These are phyloP conservation scores for Sebastes wilsoni DNA, from an alignment of 2,797 vertebrate species.

Conservation along the genomic window DNA sequence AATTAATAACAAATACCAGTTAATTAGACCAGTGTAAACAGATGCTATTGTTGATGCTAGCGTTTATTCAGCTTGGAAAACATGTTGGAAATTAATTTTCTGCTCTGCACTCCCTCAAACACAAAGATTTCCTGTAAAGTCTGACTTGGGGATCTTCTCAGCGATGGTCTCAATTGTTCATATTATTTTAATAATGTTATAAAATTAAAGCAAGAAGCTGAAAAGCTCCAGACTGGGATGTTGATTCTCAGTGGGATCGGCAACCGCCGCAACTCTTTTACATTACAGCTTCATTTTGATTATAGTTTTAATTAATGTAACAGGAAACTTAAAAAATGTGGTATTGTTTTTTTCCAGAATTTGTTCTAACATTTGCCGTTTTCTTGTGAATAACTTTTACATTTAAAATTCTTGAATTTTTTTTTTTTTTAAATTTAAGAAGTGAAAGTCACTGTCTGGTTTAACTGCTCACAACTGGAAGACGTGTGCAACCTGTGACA, in stretches of 20 bases:
- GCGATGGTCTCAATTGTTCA: background rate
- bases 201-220: background rate
- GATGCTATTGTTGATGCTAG: background rate
- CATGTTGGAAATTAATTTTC: background rate
- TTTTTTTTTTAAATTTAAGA: no score
- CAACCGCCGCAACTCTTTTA: no score
- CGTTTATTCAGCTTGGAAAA: background rate
- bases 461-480: background rate
- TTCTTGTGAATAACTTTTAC: background rate
- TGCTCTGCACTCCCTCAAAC: background rate
- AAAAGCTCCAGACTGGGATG: background rate
- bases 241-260: no score
- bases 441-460: no score
- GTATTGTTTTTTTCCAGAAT: background rate
- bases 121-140: background rate
- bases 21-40: background rate
- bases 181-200: background rate
- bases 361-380: background rate
- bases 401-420: background rate
- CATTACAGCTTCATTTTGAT: no score
- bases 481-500: background rate
- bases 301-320: no score
- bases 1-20: background rate
- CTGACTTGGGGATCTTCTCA: background rate
- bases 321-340: no score